Base-by-base conservation (phyloP, 2,888 invertebrate species). In the Perithous albicinctus region DNA sequence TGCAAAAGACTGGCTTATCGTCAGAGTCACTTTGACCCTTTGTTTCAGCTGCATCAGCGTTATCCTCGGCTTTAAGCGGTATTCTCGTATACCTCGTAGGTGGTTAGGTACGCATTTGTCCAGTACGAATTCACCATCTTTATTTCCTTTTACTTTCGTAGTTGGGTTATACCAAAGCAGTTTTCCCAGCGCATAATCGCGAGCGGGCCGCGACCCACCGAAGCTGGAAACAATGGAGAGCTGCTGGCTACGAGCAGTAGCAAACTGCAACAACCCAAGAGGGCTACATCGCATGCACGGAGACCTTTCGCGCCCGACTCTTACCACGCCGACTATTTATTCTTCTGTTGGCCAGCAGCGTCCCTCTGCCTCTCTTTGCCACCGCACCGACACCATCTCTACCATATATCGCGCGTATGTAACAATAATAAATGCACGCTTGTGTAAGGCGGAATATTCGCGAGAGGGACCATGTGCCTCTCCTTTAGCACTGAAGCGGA, bases 301-400 rank as follows among this genome's bases (percentile, higher is more conserved):
- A 87, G 87, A 88, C 88, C 89, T 90, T 89, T 89, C 88, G 87
- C 88, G 89, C 87, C 86, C 88, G 86, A n/a, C 86, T 89, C 86
- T 82, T 72, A 63, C 76, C 76, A 41, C 66, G 56, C 84, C 87
- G 86, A 87, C 87, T 87, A 88, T 89, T 89, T 88, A 86, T 87
- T 88, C 87, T 83, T 87, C 84, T 88, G 87, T 83, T 87, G 84
- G 86, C 84, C 78, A 77, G 72, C 77, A 73, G 72, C 77, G 75
- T 69, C 70, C 69, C 69, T n/a, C n/a, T 48, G 32, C 67, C 67
- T 74, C 67, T 75, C 64, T 77, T 38, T 38, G 32, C 8, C 54
- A 2, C 29, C 20, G 41, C 56, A 73, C 70, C 79, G 76, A 77
- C 80, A 80, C 76, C 80, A 79, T 75, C 78, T 70, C 67, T 23